phyloP scores from a whole-genome alignment of 2,797 vertebrate species.

The Phataginus tetradactyla region DNA sequence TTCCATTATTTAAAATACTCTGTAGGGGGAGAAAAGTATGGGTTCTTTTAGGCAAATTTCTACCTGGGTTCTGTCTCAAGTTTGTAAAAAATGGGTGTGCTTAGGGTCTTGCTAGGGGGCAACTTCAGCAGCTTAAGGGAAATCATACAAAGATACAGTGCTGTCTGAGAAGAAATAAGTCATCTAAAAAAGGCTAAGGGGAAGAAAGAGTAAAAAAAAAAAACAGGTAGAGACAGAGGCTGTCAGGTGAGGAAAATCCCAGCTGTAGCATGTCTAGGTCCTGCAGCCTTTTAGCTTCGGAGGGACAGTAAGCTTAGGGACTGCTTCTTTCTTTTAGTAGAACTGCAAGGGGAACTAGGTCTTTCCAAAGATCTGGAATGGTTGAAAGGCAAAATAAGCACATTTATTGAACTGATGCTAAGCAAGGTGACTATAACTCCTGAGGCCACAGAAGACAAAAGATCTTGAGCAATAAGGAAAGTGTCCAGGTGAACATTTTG shows the following conservation, averaged over 20 bases:
- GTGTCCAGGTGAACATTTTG: background rate
- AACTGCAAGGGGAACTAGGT: background rate
- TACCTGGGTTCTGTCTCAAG: background rate
- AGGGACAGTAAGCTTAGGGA: background rate
- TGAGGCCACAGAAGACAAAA: background rate
- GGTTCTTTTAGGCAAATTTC: background rate
- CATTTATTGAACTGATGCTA: background rate
- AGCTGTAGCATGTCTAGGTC: background rate
- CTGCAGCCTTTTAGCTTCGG: background rate
- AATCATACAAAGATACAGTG: background rate
- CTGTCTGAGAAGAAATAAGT: background rate
- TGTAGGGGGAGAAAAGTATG: background rate
- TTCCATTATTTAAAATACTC: conserved; percentile 38
- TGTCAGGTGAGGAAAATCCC: background rate
- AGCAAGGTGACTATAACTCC: background rate
- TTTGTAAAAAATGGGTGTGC: background rate
- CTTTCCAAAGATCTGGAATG: background rate
- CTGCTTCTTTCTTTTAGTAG: background rate
- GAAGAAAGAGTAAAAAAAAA: background rate
- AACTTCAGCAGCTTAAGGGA: background rate
- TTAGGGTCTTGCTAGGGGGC: background rate
- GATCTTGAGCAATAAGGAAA: background rate
- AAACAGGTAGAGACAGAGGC: background rate
- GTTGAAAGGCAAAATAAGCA: background rate
- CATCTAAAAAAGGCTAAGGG: background rate